These are phyloP conservation scores for Caenorhabditis latens DNA, from an alignment of 1,140 invertebrate species.

Conservation along the genomic window DNA sequence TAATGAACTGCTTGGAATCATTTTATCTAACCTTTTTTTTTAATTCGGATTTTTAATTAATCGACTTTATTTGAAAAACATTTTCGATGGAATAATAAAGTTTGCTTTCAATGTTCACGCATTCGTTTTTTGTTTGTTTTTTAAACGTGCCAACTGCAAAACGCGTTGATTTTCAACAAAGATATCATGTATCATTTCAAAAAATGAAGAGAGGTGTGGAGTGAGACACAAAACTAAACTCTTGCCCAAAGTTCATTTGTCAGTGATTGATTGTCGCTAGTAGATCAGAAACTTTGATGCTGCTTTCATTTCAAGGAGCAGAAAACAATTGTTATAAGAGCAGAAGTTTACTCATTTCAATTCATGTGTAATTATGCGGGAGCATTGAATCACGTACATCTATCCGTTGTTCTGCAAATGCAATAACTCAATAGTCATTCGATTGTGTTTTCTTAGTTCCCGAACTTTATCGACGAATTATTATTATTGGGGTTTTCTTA, in stretches of 20 bases:
- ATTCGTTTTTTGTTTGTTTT: background rate
- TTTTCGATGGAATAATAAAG: background rate
- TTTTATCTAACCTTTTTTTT: background rate
- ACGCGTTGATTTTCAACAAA: background rate
- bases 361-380: slow-evolving; percentile 35
- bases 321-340: background rate
- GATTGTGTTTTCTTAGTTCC: background rate
- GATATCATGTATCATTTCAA: background rate
- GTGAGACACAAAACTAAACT: slow-evolving; percentile 35
- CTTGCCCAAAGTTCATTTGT: slow-evolving; percentile 32
- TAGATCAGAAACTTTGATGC: background rate
- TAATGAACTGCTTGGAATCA: too few species aligned
- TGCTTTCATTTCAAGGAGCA: background rate
- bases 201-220: background rate
- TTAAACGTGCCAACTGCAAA: background rate
- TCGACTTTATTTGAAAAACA: background rate
- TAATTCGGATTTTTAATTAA: background rate
- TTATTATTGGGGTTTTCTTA: background rate
- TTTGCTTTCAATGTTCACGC: too few species aligned
- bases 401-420: background rate
- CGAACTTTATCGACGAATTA: background rate
- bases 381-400: slow-evolving; percentile 28
- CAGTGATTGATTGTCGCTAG: slow-evolving; percentile 33
- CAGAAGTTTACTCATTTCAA: slow-evolving; percentile 13
- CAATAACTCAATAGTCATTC: background rate